Conservation (phyloP, 1,140 invertebrate genomes). For the Diorhabda carinulata region DNA sequence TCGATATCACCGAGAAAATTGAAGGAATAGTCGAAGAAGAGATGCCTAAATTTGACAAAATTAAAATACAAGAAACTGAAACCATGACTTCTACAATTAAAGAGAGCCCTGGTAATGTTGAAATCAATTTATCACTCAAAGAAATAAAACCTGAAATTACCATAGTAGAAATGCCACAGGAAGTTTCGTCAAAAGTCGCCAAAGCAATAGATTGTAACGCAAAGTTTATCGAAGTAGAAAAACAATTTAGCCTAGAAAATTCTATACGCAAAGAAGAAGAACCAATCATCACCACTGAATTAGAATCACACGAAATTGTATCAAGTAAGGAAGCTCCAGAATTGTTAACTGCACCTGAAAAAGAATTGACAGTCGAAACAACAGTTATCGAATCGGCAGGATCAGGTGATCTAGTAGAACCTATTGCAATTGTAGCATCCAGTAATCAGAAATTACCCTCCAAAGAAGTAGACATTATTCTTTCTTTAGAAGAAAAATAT, state of each 20-base stretch:
- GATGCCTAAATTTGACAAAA: slow-evolving; percentile 8
- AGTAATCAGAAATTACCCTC: slow-evolving; percentile 22
- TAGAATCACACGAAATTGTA: not conserved
- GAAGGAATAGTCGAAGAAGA: not conserved
- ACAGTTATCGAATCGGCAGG: slow-evolving; percentile 18
- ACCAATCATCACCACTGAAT: not conserved
- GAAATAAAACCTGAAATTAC: slow-evolving; percentile 21
- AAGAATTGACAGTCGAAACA: slow-evolving; percentile 21
- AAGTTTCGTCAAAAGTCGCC: not conserved
- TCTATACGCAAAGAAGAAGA: not conserved
- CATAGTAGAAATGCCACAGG: not conserved
- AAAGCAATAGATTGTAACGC: not conserved
- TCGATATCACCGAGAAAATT: not conserved
- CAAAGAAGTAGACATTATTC: slow-evolving; percentile 41
- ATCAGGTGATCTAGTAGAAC: slow-evolving; percentile 10
- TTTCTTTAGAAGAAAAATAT: slow-evolving; percentile 44
- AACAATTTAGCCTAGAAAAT: not conserved
- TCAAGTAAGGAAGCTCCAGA: not conserved
- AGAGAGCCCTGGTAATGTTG: slow-evolving; percentile 26
- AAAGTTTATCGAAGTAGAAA: not conserved
- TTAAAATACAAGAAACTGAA: slow-evolving; percentile 15
- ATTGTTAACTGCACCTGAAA: not conserved
- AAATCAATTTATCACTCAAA: slow-evolving; percentile 30
- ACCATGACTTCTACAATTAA: slow-evolving; percentile 11
- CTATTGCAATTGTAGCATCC: not conserved